Conservation (phyloP, 2,888 invertebrate genomes). For the Tridacna gigas region DNA sequence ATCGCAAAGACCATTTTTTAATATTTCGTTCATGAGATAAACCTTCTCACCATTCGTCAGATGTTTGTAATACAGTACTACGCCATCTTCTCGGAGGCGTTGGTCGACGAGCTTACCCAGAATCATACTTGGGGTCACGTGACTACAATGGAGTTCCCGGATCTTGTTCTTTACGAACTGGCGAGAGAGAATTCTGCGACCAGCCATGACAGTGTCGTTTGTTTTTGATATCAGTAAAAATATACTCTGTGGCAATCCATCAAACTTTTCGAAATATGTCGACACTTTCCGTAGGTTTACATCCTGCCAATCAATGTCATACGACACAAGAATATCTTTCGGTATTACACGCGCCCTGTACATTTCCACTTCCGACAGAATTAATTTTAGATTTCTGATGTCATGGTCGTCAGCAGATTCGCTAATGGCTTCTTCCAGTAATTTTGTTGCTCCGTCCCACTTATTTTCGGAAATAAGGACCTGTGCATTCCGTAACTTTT, state of each 20-base stretch:
- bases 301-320: conserved; percentile 61
- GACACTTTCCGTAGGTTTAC: conserved; percentile 46
- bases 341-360: conserved; percentile 61
- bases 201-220: conserved; percentile 56
- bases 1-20: conserved; percentile 55
- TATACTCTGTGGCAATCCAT: conserved; percentile 68
- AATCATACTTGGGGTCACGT: conserved; percentile 67
- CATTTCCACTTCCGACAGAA: conserved; percentile 63
- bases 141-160: conserved; percentile 70
- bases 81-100: conserved; percentile 64
- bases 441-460: conserved; percentile 58
- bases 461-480: conserved; percentile 57
- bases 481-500: conserved; percentile 62
- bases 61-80: conserved; percentile 63
- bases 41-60: conserved; percentile 64
- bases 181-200: conserved; percentile 66
- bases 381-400: conserved; percentile 59
- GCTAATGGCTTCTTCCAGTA: conserved; percentile 42
- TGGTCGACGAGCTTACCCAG: conserved; percentile 68
- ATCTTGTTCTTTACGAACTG: conserved; percentile 68
- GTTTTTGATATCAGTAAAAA: conserved; percentile 57
- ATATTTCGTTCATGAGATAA: conserved; percentile 62
- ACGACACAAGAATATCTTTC: conserved; percentile 39
- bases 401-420: conserved; percentile 64
- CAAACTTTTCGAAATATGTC: conserved; percentile 64